Evolutionary conservation across 1,140 invertebrate species (phyloP).

Genomic region (Philotrypesis tridentata): DNA sequence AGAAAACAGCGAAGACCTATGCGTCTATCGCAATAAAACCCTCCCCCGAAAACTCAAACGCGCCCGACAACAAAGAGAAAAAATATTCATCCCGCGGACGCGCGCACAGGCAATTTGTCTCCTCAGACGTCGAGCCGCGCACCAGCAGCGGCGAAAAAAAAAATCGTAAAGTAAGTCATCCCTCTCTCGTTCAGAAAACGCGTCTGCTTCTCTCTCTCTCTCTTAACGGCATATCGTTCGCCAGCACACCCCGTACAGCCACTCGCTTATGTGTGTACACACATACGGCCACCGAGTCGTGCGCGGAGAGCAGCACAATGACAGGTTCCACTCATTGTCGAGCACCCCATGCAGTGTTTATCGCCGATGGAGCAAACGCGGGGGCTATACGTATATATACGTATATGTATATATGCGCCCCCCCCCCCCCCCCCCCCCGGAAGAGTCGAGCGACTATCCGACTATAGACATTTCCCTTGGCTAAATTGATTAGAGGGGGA

Average conservation of each 20-base stretch:
- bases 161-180: neutral
- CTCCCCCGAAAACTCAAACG: neutral
- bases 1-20: no score
- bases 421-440: no score
- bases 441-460: neutral
- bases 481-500: constrained; percentile 39
- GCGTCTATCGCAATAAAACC: no score
- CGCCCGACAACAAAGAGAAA: neutral
- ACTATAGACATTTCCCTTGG: constrained; percentile 35
- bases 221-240: neutral
- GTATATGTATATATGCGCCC: no score
- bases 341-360: constrained; percentile 44
- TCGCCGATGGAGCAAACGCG: constrained; percentile 20
- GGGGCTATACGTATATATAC: neutral
- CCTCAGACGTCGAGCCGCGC: neutral
- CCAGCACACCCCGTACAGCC: neutral
- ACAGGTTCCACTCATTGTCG: constrained; percentile 62
- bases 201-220: neutral
- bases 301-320: constrained; percentile 52
- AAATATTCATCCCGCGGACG: neutral
- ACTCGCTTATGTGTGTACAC: neutral
- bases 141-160: neutral
- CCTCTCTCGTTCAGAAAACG: neutral
- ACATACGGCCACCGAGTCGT: neutral
- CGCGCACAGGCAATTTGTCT: neutral